phyloP scores from a whole-genome alignment of 2,113 vertebrate genomes.

The Prionailurus viverrinus region DNA sequence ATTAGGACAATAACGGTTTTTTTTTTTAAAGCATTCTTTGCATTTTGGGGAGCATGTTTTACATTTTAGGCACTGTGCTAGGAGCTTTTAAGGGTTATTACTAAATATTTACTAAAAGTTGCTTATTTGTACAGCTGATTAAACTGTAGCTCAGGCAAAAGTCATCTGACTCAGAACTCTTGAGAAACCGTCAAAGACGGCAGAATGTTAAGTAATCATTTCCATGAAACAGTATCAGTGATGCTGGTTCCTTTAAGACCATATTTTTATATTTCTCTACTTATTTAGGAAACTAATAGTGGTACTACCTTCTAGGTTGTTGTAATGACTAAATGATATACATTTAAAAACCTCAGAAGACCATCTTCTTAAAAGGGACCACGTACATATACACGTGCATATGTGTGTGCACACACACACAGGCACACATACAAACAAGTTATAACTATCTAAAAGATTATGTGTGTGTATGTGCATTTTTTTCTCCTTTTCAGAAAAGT shows the following conservation, averaged over 20 bases:
- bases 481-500: not conserved
- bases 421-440: not conserved
- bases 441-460: not conserved
- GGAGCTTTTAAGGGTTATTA: conserved; percentile 24
- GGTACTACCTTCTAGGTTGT: not conserved
- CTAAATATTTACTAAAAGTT: not conserved
- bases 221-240: not conserved
- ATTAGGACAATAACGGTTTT: not conserved
- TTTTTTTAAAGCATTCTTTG: not conserved
- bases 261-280: not conserved
- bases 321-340: not conserved
- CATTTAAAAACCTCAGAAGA: not conserved
- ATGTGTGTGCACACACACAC: not conserved
- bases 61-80: not conserved
- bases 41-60: not conserved
- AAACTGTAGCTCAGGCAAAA: conserved; percentile 20
- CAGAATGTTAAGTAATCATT: not conserved
- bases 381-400: no score
- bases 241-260: conserved; percentile 4
- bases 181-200: not conserved
- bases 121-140: conserved; percentile 21
- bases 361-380: conserved; percentile 23
- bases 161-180: not conserved
- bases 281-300: not conserved
- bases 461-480: not conserved